Evolutionary conservation across 2,113 vertebrate species (phyloP).

Genomic region (Danio rerio): DNA sequence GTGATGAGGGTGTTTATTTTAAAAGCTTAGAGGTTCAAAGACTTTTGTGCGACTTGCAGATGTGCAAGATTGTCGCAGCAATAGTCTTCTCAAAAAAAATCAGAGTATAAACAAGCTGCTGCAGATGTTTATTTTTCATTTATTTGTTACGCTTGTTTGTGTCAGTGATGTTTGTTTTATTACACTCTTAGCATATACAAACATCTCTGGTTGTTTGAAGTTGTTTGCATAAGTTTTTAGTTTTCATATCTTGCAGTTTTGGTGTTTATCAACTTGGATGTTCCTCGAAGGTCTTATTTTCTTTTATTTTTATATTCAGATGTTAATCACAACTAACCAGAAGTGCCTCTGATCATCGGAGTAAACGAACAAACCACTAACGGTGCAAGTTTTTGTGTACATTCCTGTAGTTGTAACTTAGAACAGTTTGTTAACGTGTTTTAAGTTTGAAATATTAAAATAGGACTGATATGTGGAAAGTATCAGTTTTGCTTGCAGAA

Average conservation of each 20-base stretch:
- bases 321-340: not conserved
- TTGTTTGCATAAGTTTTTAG: not conserved
- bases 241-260: not conserved
- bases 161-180: not conserved
- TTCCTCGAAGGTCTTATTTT: not conserved
- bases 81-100: not conserved
- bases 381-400: not conserved
- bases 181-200: not conserved
- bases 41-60: not conserved
- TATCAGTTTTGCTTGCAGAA: not conserved
- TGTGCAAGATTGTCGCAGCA: not conserved
- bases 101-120: not conserved
- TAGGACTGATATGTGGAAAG: not conserved
- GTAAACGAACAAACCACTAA: not conserved
- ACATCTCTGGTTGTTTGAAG: not conserved
- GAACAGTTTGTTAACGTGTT: not conserved
- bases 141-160: not conserved
- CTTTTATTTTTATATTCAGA: not conserved
- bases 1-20: not conserved
- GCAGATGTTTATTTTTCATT: not conserved
- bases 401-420: not conserved
- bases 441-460: not conserved
- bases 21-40: not conserved
- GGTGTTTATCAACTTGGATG: not conserved
- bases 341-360: not conserved